A percentile compares a stretch with the other conserved stretches of the same genome.
Evolutionary conservation across 2,888 invertebrate species (phyloP).

Genomic region (Cheilosia urbana): DNA sequence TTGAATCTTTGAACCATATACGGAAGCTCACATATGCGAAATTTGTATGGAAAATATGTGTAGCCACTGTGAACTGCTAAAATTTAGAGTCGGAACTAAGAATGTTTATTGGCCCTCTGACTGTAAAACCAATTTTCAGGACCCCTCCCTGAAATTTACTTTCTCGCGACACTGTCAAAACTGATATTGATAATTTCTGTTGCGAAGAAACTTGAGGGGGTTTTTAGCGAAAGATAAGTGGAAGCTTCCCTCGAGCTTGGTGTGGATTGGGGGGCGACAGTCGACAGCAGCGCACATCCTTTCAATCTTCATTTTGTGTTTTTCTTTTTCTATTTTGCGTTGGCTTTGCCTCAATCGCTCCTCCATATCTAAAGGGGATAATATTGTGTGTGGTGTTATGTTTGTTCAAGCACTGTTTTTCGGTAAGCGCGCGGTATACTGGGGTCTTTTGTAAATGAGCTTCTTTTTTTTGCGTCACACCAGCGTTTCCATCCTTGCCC

Average conservation of each 20-base stretch:
- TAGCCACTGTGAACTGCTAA: too few relatives aligned
- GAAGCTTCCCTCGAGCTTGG: conserved; percentile 40
- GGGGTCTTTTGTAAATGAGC: conserved; percentile 52
- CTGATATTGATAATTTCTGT: conserved; percentile 41
- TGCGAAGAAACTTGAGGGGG: conserved; percentile 25
- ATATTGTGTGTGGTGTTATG: conserved; percentile 35
- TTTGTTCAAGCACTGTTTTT: conserved; percentile 53
- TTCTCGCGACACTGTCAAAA: conserved; percentile 23
- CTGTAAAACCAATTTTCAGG: too few relatives aligned
- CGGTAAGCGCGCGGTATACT: conserved; percentile 16
- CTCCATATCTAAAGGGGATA: conserved; percentile 25
- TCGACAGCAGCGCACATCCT: conserved; percentile 27
- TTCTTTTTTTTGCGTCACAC: conserved; percentile 29
- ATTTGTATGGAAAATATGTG: too few relatives aligned
- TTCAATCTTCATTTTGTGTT: conserved; percentile 20
- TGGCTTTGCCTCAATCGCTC: not conserved
- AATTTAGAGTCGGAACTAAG: too few relatives aligned
- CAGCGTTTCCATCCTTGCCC: conserved; percentile 33
- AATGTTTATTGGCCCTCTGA: too few relatives aligned
- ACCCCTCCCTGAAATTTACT: not conserved
- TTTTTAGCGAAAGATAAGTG: conserved; percentile 26
- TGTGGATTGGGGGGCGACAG: conserved; percentile 30
- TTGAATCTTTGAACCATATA: too few relatives aligned
- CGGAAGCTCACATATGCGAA: too few relatives aligned
- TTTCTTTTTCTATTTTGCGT: too few relatives aligned